Percentiles rank a stretch among this genome's conserved stretches.
Evolutionary conservation across 2,888 invertebrate species (phyloP).

Genomic region (Clunio marinus): DNA sequence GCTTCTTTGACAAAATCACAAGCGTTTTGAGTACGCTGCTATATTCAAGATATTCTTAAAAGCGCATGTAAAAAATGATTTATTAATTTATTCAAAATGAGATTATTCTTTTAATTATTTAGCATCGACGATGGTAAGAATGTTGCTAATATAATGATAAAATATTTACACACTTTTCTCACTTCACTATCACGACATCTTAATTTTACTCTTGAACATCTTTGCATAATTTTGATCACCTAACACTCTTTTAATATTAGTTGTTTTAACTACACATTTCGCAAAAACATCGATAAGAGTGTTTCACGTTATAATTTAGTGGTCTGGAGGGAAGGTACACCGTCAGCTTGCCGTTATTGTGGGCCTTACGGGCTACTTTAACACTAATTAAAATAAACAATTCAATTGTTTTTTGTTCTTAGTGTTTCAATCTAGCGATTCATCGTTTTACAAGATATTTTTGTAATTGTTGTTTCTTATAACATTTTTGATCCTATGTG

Average conservation of each 20-base stretch:
- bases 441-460: slow-evolving; percentile 34
- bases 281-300: slow-evolving; percentile 48
- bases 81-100: slow-evolving; percentile 11
- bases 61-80: slow-evolving; percentile 12
- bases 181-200: not conserved
- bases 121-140: slow-evolving; percentile 35
- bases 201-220: not conserved
- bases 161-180: slow-evolving; percentile 21
- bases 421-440: slow-evolving; percentile 33
- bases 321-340: slow-evolving; percentile 54
- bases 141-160: not conserved
- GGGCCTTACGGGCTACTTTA: slow-evolving; percentile 52
- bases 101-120: slow-evolving; percentile 30
- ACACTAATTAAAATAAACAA: slow-evolving; percentile 29
- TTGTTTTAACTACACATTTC: slow-evolving; percentile 9
- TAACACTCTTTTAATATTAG: not conserved
- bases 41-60: not conserved
- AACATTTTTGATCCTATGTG: not conserved
- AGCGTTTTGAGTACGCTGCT: not conserved
- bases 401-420: slow-evolving; percentile 24
- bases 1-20: not conserved
- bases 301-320: slow-evolving; percentile 48
- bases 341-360: slow-evolving; percentile 67
- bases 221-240: not conserved
- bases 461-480: not conserved